A percentile compares a stretch with the other conserved stretches of the same genome.
phyloP scores from a whole-genome alignment of 2,888 invertebrate species.

The Helobdella robusta region DNA sequence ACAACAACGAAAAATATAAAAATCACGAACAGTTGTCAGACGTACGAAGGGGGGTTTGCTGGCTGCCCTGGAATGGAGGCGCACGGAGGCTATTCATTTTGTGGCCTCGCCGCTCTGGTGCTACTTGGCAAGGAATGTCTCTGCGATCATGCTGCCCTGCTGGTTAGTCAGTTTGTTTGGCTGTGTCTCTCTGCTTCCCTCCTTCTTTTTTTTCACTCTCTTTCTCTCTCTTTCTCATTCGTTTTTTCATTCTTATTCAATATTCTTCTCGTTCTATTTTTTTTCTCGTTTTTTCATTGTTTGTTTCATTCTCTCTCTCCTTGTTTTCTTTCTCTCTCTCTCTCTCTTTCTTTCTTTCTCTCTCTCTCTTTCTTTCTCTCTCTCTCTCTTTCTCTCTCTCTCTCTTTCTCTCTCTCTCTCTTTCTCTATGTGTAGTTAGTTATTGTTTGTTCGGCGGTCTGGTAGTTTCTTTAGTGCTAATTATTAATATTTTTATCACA shows the following conservation, averaged over 20 bases:
- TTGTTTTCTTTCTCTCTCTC: neutral
- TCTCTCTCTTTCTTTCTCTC: constrained; percentile 23
- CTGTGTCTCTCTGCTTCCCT: neutral
- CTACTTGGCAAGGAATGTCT: constrained; percentile 67
- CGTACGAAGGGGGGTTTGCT: constrained; percentile 96
- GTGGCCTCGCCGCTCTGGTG: constrained; percentile 80
- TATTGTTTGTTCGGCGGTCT: too few relatives aligned
- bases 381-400: constrained; percentile 24
- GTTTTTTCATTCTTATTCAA: neutral
- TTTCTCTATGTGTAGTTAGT: neutral
- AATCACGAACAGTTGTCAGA: constrained; percentile 66
- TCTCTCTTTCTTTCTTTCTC: constrained; percentile 1
- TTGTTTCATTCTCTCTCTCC: too few relatives aligned
- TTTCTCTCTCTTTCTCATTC: neutral
- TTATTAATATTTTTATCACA: too few relatives aligned
- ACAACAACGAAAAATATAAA: too few relatives aligned
- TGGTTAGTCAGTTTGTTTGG: constrained; percentile 42
- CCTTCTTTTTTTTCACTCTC: neutral
- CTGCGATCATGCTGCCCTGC: constrained; percentile 66
- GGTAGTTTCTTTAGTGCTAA: too few relatives aligned
- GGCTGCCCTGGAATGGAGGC: constrained; percentile 90
- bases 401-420: constrained; percentile 23
- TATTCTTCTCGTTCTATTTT: neutral
- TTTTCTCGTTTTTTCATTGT: neutral
- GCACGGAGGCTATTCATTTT: constrained; percentile 98